Base-by-base conservation (phyloP, 1,140 invertebrate species). In the Mamestra configurata region DNA sequence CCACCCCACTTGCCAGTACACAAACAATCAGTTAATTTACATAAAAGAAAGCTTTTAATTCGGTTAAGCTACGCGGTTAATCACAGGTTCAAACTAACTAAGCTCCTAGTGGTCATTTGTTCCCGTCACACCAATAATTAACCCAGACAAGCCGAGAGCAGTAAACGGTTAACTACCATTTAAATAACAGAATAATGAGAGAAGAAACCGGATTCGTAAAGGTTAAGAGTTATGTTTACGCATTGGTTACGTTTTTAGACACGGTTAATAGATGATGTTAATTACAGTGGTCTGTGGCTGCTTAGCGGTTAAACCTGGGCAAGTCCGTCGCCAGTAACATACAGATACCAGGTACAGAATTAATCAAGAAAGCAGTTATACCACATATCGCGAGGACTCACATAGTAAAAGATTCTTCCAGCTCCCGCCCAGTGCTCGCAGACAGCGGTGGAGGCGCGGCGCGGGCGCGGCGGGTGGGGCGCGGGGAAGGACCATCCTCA, bases 401-500 rank as follows among this genome's bases (percentile, higher is more conserved):
- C 96, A 93, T 95, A 96, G 95, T 81, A 96, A 94, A 73, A 96
- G 95, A 90, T 96, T 96, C 89, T 96, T 96, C 96, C 96, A 96
- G 86, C 96, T 96, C 37, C 96, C 96, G 83, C 96, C 96, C 57
- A 96, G 94, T 8, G 95, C 96, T 64, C 95, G 95, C 40, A 96
- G 95, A 87, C 96, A 96, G 82, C 96, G 95, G 87, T 96, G 96
- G 80, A 96, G 93, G 24, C 95, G 95, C 49, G 96, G 94, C 35
- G 91, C 83, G 4, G 94, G 94, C 20, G 92, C 89, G 5, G 87
- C 66, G 1, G 91, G 88, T 20, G 91, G 93, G 1, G 90, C 88
- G 31, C 89, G 89, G 6, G 89, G 92, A 4, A 88, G 79, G 7
- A 87, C 84, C 79, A 90, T 86, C 53, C 95, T 89, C 59, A 95